A percentile compares a stretch with the other conserved stretches of the same genome.
phyloP scores from a whole-genome alignment of 2,797 vertebrate genomes.

The Hippopotamyrus pictus region DNA sequence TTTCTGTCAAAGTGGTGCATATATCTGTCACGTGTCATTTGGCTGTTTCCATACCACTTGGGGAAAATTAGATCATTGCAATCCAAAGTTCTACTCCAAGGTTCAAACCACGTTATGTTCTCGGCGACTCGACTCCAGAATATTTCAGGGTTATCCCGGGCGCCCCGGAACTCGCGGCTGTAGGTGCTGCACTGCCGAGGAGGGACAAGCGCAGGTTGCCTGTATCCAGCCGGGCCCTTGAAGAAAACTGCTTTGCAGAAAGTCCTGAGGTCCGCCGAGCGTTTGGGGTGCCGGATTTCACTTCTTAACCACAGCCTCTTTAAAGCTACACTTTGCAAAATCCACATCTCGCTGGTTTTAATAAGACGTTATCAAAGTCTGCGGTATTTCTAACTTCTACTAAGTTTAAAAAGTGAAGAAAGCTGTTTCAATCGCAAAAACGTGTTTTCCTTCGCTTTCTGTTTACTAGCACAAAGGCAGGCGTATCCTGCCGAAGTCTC shows the following conservation, averaged over 20 bases:
- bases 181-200: slow-evolving; percentile 44
- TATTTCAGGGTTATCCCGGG: slow-evolving; percentile 60
- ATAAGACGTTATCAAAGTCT: not conserved
- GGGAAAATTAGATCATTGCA: slow-evolving; percentile 58
- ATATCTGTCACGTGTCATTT: not conserved
- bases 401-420: not conserved
- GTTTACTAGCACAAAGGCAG: not conserved
- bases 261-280: not conserved
- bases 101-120: slow-evolving; percentile 72
- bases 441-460: not conserved
- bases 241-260: not conserved
- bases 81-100: slow-evolving; percentile 71
- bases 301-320: not conserved
- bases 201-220: not conserved
- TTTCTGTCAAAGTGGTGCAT: not conserved
- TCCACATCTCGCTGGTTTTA: not conserved
- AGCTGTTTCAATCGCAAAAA: not conserved
- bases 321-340: not conserved
- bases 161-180: slow-evolving; percentile 56
- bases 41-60: slow-evolving; percentile 68
- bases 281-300: not conserved
- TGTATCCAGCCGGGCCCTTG: not conserved
- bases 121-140: slow-evolving; percentile 70
- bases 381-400: not conserved
- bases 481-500: not conserved